Conservation (phyloP, 2,888 invertebrate genomes). For the Hartigia nigra region DNA sequence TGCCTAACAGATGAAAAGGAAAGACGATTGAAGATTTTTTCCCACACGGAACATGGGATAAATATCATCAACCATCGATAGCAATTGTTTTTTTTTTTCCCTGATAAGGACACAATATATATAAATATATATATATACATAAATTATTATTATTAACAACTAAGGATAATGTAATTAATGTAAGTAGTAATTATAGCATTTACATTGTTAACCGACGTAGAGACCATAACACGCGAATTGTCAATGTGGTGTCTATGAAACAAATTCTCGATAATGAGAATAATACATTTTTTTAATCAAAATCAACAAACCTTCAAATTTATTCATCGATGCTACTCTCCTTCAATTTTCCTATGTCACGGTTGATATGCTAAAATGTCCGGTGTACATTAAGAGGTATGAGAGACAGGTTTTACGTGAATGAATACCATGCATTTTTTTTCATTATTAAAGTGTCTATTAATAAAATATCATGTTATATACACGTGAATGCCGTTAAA, state of each 20-base stretch:
- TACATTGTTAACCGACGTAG: conserved; percentile 52
- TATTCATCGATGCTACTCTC: not conserved
- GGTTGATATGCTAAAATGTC: not conserved
- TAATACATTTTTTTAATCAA: conserved; percentile 48
- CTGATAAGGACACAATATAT: conserved; percentile 29
- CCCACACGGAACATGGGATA: conserved; percentile 8
- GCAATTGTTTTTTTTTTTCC: conserved; percentile 14
- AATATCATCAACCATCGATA: conserved; percentile 12
- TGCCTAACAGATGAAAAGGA: not conserved
- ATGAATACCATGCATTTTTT: not conserved
- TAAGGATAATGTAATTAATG: conserved; percentile 50
- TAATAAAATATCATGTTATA: conserved; percentile 12
- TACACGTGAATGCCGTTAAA: not conserved
- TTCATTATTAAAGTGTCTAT: conserved; percentile 9
- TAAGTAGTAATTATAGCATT: conserved; percentile 51
- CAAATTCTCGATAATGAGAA: conserved; percentile 44
- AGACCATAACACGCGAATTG: conserved; percentile 50
- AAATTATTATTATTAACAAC: conserved; percentile 30
- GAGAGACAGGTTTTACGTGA: not conserved
- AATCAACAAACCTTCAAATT: not conserved
- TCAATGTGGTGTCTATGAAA: conserved; percentile 50
- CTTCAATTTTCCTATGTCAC: not conserved
- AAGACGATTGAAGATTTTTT: not conserved
- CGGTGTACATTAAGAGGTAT: not conserved
- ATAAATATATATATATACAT: conserved; percentile 28